Percentiles rank a stretch among this genome's conserved stretches.
These are phyloP conservation scores for Conus canariensis DNA, from an alignment of 2,888 invertebrate species.

Conservation along the genomic window DNA sequence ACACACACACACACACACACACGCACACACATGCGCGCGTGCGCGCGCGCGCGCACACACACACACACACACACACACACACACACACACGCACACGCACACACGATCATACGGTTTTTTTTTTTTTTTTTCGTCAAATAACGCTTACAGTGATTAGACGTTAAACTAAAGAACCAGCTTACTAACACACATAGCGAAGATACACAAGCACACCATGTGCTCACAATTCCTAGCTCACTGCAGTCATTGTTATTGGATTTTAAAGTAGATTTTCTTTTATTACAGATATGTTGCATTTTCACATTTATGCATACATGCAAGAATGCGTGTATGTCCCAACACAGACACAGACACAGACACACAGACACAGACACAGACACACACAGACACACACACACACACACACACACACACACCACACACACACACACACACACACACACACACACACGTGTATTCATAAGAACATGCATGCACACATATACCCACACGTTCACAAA, in stretches of 20 bases:
- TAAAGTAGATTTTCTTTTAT: neutral
- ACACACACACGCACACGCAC: too few species aligned
- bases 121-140: too few species aligned
- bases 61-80: too few species aligned
- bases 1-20: neutral
- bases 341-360: neutral
- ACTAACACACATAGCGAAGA: too few species aligned
- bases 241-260: too few species aligned
- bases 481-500: slow-evolving; percentile 12
- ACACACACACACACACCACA: neutral
- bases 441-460: neutral
- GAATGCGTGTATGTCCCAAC: neutral
- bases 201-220: too few species aligned
- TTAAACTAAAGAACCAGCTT: too few species aligned
- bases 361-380: neutral
- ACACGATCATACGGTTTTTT: too few species aligned
- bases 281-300: too few species aligned
- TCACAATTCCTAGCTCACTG: too few species aligned
- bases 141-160: too few species aligned
- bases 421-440: neutral
- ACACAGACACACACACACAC: neutral
- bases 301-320: neutral
- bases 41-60: too few species aligned
- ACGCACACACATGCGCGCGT: neutral
- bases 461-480: neutral